Conservation (phyloP, 2,113 vertebrate genomes). For the Motacilla tschutschensis region DNA sequence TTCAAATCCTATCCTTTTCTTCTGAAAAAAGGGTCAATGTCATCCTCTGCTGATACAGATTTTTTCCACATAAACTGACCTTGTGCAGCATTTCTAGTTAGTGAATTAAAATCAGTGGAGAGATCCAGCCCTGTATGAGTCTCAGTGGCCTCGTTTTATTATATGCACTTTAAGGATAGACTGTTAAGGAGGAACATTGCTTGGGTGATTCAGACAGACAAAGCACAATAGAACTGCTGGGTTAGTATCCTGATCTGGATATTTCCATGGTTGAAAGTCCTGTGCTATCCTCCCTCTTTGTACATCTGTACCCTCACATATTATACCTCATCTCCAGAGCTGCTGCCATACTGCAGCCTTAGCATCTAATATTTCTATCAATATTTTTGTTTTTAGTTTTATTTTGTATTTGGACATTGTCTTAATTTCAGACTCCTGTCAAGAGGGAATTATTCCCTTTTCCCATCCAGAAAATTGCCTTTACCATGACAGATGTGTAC, state of each 20-base stretch:
- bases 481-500: not conserved
- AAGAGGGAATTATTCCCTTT: not conserved
- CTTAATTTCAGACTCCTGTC: not conserved
- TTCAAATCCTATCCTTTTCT: not conserved
- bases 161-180: not conserved
- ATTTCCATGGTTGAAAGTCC: not conserved
- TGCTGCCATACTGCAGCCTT: not conserved
- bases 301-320: not conserved
- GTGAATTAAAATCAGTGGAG: slow-evolving; percentile 20
- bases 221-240: not conserved
- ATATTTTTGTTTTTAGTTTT: not conserved
- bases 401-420: not conserved
- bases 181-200: not conserved
- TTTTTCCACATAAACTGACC: slow-evolving; percentile 17
- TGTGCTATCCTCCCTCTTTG: not conserved
- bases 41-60: not conserved
- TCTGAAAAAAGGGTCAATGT: not conserved
- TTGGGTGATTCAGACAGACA: not conserved
- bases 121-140: not conserved
- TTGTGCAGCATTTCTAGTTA: not conserved
- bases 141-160: slow-evolving; percentile 15
- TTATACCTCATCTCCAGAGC: not conserved
- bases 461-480: not conserved
- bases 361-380: not conserved
- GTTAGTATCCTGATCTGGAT: not conserved